These are phyloP conservation scores for Drosophila ercepeae DNA, from an alignment of 1,140 invertebrate species.

Conservation along the genomic window DNA sequence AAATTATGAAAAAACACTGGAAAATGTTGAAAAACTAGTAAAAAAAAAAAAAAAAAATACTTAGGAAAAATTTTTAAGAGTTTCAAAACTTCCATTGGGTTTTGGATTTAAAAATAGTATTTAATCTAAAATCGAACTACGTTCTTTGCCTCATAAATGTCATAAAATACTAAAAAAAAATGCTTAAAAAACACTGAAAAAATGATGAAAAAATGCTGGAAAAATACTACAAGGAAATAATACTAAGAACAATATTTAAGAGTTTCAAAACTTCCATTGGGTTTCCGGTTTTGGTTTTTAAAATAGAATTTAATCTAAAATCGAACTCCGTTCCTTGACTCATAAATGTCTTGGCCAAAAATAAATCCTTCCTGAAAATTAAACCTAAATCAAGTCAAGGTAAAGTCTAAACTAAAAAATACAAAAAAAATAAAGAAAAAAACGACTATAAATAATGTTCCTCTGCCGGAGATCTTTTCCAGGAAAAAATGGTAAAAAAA, in stretches of 20 bases:
- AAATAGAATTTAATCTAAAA: no score
- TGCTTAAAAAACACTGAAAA: background rate
- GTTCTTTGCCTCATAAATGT: constrained; percentile 14
- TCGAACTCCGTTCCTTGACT: background rate
- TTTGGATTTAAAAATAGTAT: no score
- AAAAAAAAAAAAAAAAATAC: background rate
- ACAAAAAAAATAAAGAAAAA: constrained; percentile 6
- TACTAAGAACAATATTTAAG: no score
- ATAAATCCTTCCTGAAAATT: constrained; percentile 22
- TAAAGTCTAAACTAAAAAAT: constrained; percentile 17
- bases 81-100: no score
- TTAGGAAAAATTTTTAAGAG: no score
- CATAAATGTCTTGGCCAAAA: constrained; percentile 16
- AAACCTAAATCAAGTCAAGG: constrained; percentile 28
- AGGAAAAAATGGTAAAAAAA: constrained; percentile 8
- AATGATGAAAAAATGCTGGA: background rate
- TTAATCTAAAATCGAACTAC: no score
- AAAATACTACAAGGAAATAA: no score
- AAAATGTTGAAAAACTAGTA: background rate
- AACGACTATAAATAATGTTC: background rate
- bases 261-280: no score
- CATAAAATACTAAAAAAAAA: background rate
- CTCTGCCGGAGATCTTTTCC: constrained; percentile 2
- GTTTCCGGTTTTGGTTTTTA: no score
- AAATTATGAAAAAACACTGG: background rate